These are phyloP conservation scores for Cyprinodon variegatus DNA, from an alignment of 2,113 vertebrate species.

Conservation along the genomic window DNA sequence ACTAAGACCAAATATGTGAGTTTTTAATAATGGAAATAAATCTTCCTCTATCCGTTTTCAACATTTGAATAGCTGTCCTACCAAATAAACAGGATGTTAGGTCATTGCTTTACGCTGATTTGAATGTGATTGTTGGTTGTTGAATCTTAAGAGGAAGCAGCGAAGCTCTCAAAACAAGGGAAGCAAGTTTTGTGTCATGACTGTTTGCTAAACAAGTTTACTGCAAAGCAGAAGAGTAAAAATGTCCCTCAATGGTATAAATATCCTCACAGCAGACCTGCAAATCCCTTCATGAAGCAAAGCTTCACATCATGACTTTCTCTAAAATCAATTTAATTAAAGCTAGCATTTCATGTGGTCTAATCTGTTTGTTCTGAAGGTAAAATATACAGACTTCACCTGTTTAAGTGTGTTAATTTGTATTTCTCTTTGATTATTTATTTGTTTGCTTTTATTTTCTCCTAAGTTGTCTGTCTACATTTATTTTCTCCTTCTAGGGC, in stretches of 20 bases:
- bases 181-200: background rate
- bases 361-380: background rate
- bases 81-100: background rate
- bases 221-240: background rate
- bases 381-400: no score
- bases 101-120: background rate
- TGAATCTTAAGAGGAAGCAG: background rate
- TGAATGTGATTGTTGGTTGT: background rate
- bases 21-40: no score
- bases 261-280: conserved; percentile 11
- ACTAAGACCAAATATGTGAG: no score
- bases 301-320: background rate
- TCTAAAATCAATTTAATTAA: background rate
- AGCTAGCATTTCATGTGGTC: background rate
- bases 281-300: conserved; percentile 21
- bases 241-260: background rate
- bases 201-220: background rate
- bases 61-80: background rate
- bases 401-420: no score
- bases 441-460: no score
- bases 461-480: no score
- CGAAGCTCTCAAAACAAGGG: background rate
- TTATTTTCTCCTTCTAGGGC: background rate
- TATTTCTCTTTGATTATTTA: no score
- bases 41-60: no score